Conservation (phyloP, 1,140 invertebrate species). For the Eueides isabella region DNA sequence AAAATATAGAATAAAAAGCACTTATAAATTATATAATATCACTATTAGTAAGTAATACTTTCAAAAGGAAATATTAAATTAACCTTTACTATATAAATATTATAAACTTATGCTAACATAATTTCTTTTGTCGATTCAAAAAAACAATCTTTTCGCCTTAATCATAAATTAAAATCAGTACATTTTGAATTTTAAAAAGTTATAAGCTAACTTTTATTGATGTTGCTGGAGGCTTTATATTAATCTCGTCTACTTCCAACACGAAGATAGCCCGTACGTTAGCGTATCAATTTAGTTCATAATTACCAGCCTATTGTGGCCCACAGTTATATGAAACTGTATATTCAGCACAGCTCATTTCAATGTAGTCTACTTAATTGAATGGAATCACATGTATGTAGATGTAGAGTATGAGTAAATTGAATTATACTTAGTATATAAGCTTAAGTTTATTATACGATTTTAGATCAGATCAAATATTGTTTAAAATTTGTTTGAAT, state of each 20-base stretch:
- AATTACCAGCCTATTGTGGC: not conserved
- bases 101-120: no score
- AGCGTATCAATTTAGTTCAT: conserved; percentile 12
- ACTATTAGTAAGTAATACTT: no score
- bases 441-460: no score
- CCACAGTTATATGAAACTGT: not conserved
- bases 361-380: not conserved
- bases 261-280: conserved; percentile 4
- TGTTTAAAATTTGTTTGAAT: no score
- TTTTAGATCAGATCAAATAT: no score
- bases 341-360: not conserved
- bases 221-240: conserved; percentile 8
- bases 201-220: conserved; percentile 9
- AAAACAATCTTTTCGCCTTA: not conserved
- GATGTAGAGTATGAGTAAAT: not conserved
- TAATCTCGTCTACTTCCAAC: conserved; percentile 5
- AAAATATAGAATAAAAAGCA: no score
- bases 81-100: no score
- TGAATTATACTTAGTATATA: no score
- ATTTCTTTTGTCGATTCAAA: no score
- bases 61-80: no score
- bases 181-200: conserved; percentile 2
- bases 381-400: not conserved
- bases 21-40: no score
- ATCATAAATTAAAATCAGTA: not conserved